These are phyloP conservation scores for Meloidogyne exigua DNA, from an alignment of 1,140 invertebrate genomes.

Conservation along the genomic window DNA sequence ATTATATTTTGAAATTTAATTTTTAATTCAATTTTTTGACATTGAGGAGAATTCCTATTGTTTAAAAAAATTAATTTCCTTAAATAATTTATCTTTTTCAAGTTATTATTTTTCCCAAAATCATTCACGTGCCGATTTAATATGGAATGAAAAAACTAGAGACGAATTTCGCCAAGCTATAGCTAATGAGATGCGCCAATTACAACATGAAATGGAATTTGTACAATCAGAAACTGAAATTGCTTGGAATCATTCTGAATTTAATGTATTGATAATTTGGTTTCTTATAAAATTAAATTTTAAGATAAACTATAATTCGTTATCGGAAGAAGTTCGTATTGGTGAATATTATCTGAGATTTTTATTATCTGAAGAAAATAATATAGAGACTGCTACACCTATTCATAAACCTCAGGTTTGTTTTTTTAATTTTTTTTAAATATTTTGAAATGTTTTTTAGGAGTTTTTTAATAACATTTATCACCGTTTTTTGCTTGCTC, in stretches of 20 bases:
- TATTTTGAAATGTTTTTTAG: too few species aligned
- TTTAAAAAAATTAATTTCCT: constrained; percentile 75
- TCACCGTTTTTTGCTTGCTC: constrained; percentile 87
- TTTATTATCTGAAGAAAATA: constrained; percentile 80
- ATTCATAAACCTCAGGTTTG: constrained; percentile 79
- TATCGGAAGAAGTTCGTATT: constrained; percentile 93
- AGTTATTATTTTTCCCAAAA: constrained; percentile 93
- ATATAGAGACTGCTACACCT: constrained; percentile 75
- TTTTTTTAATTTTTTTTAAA: constrained; percentile 2
- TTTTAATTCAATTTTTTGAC: too few species aligned
- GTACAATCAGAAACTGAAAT: constrained; percentile 68
- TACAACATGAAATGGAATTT: constrained; percentile 84
- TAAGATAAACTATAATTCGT: constrained; percentile 79
- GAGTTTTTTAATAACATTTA: constrained; percentile 99
- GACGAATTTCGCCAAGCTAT: constrained; percentile 73
- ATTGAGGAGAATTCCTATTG: too few species aligned
- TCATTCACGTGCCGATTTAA: constrained; percentile 90
- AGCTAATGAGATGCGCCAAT: constrained; percentile 87
- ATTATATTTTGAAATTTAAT: too few species aligned
- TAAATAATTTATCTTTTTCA: constrained; percentile 64
- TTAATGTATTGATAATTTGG: constrained; percentile 39
- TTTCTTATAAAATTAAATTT: background rate
- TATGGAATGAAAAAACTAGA: constrained; percentile 92
- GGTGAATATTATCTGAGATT: constrained; percentile 95
- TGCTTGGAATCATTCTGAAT: constrained; percentile 95